Percentiles rank a stretch among this genome's conserved stretches.
phyloP scores from a whole-genome alignment of 2,113 vertebrate species.

The Opisthocomus hoazin region DNA sequence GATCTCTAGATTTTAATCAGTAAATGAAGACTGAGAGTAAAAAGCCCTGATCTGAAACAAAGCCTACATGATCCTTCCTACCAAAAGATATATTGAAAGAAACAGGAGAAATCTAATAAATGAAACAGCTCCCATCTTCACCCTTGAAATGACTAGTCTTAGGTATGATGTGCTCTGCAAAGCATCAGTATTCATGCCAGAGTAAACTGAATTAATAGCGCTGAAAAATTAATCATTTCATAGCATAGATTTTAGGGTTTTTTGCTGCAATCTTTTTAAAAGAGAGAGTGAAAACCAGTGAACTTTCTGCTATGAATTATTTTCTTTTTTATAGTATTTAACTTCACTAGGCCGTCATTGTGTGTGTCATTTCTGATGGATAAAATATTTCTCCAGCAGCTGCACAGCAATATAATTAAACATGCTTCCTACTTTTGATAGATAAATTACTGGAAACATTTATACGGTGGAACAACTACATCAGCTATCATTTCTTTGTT shows the following conservation, averaged over 20 bases:
- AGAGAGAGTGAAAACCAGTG: background rate
- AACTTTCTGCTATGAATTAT: background rate
- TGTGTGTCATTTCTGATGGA: background rate
- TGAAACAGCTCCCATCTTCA: background rate
- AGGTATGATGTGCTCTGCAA: background rate
- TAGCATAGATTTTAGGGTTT: background rate
- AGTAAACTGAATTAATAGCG: background rate
- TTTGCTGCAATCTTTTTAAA: background rate
- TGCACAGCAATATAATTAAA: background rate
- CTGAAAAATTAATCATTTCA: background rate
- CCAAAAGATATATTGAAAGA: background rate
- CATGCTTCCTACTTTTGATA: background rate
- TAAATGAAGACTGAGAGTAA: background rate
- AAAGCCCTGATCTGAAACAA: constrained; percentile 8
- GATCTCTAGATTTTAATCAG: background rate
- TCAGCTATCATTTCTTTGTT: background rate
- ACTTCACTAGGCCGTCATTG: background rate
- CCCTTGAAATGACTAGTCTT: background rate
- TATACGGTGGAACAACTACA: background rate
- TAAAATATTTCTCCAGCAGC: background rate
- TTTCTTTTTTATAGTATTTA: background rate
- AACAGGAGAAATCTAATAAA: constrained; percentile 2
- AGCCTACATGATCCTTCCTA: background rate
- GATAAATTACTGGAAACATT: background rate
- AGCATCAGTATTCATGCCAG: background rate